Conservation (phyloP, 2,888 invertebrate genomes). For the Labia minor region DNA sequence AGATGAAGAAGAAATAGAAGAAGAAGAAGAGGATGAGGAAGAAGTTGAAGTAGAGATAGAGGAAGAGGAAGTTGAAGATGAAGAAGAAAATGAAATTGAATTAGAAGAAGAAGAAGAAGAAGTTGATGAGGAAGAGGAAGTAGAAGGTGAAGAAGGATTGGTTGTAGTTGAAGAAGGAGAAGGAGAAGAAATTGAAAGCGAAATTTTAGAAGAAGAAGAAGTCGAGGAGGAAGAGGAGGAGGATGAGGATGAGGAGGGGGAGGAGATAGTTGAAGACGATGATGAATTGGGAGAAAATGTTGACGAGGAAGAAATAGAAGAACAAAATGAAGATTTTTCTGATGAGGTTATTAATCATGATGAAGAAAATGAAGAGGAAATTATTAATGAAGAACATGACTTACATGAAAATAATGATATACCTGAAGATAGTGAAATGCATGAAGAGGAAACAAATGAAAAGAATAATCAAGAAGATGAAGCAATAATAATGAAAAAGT, state of each 20-base stretch:
- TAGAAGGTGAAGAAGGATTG: not conserved
- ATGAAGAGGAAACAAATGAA: no score
- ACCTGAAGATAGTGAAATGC: no score
- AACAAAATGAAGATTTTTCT: no score
- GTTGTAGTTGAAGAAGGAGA: not conserved
- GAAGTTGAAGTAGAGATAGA: not conserved
- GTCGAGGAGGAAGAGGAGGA: not conserved
- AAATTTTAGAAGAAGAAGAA: not conserved
- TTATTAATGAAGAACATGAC: no score
- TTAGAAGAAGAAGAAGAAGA: not conserved
- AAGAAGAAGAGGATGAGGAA: not conserved
- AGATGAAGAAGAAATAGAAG: not conserved
- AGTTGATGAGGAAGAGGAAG: not conserved
- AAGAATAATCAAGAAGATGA: no score
- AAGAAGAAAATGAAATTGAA: not conserved
- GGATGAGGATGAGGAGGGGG: not conserved
- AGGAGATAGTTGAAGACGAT: not conserved
- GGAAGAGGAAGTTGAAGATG: not conserved
- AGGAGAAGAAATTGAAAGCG: not conserved
- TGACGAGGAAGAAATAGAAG: not conserved
- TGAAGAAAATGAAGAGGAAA: conserved; percentile 14
- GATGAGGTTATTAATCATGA: not conserved
- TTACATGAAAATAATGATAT: no score
- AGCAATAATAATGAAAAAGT: no score
- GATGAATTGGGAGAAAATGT: not conserved